phyloP scores from a whole-genome alignment of 30 jellyfish, hydroid and myxozoan genomes.

The Aurelia sp. region DNA sequence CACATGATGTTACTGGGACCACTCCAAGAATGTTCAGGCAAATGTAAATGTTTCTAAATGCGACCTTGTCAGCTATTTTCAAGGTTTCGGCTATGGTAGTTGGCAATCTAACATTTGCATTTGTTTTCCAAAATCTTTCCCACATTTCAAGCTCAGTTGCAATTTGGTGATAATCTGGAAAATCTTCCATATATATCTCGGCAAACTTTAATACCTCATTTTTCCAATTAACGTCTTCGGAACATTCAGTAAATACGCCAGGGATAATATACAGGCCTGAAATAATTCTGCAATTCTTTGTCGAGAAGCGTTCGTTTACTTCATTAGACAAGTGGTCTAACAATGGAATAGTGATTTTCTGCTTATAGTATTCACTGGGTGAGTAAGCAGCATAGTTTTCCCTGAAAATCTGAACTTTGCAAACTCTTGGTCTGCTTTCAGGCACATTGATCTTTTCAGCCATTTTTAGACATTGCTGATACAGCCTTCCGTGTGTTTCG shows the following conservation, averaged over 20 bases:
- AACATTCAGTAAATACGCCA: not conserved
- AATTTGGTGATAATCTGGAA: constrained; percentile 8
- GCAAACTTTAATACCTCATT: constrained; percentile 7
- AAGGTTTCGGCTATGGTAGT: constrained; percentile 29
- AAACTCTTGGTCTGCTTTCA: constrained; percentile 29
- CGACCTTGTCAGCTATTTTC: constrained; percentile 20
- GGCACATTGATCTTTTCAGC: constrained; percentile 22
- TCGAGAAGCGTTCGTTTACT: constrained; percentile 21
- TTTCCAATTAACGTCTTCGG: constrained; percentile 25
- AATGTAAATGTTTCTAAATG: constrained; percentile 61
- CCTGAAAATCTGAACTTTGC: not conserved
- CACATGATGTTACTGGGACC: constrained; percentile 74
- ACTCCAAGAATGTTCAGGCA: constrained; percentile 60
- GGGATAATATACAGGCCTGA: constrained; percentile 43
- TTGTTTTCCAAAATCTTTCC: constrained; percentile 45
- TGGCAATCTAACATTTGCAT: constrained; percentile 8
- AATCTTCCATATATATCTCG: not conserved
- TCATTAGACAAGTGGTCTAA: constrained; percentile 39
- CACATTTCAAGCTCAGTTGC: constrained; percentile 31
- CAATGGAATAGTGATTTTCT: constrained; percentile 13
- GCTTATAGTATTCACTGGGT: constrained; percentile 39
- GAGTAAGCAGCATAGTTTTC: constrained; percentile 13
- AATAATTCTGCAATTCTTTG: not conserved
- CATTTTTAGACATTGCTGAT: not conserved
- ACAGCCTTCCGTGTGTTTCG: constrained; percentile 1